Evolutionary conservation across 64 coral and sea anemone genomes (phyloP).

Genomic region (Anthopleura sola): DNA sequence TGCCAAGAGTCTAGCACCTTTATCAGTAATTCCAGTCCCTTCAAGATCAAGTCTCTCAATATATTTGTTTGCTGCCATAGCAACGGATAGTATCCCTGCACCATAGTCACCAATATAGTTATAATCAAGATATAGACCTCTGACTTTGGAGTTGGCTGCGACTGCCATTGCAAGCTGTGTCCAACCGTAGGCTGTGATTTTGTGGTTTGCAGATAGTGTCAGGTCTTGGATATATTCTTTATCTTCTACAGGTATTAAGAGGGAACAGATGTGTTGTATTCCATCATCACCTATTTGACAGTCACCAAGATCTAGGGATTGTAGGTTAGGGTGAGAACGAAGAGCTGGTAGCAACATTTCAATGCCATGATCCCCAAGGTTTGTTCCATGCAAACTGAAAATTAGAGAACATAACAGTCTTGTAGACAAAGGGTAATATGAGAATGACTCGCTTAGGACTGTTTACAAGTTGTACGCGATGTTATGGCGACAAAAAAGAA

Average conservation of each 20-base stretch:
- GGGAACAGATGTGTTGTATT: constrained; percentile 79
- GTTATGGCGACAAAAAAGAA: neutral
- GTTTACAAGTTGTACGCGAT: too few species aligned
- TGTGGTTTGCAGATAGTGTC: constrained; percentile 87
- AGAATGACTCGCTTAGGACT: neutral
- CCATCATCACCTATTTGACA: constrained; percentile 91
- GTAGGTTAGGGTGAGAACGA: constrained; percentile 70
- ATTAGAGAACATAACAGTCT: neutral
- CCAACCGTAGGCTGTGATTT: constrained; percentile 77
- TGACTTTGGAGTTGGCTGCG: constrained; percentile 74
- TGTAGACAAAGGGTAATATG: neutral
- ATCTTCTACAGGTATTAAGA: constrained; percentile 60
- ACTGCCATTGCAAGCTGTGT: constrained; percentile 95
- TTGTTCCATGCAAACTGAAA: constrained; percentile 87
- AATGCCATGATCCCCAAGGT: constrained; percentile 77
- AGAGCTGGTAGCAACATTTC: constrained; percentile 73
- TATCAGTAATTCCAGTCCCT: constrained; percentile 77
- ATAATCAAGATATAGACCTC: constrained; percentile 79
- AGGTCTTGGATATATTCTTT: constrained; percentile 64
- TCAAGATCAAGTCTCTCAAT: constrained; percentile 91
- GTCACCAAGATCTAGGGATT: constrained; percentile 84
- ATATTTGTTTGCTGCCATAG: constrained; percentile 72
- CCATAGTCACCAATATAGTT: constrained; percentile 93
- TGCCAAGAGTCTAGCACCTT: constrained; percentile 77
- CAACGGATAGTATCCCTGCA: constrained; percentile 91